These are phyloP conservation scores for Aptenodytes patagonicus DNA, from an alignment of 2,113 vertebrate genomes.

Conservation along the genomic window DNA sequence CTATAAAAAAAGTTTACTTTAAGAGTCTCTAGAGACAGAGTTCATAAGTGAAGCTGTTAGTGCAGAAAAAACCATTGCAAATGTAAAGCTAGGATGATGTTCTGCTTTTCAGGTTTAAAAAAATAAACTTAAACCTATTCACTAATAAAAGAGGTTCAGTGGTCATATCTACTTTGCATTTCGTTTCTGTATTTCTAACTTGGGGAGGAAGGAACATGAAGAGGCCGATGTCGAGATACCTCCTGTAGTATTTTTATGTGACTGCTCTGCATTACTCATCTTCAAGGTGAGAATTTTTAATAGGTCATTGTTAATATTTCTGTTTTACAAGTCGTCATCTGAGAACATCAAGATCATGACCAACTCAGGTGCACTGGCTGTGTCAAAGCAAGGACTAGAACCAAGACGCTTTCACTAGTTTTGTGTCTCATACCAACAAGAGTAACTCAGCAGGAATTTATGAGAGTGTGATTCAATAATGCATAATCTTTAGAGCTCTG, in stretches of 20 bases:
- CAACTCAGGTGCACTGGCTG: neutral
- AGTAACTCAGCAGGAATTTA: neutral
- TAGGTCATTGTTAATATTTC: neutral
- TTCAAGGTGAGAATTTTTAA: neutral
- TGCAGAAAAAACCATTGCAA: neutral
- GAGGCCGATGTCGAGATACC: neutral
- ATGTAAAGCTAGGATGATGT: neutral
- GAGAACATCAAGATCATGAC: neutral
- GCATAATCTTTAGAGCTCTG: neutral
- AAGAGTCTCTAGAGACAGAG: neutral
- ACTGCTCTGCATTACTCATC: neutral
- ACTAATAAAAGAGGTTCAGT: neutral
- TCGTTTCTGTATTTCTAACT: neutral
- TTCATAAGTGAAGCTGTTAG: constrained; percentile 10
- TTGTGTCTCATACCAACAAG: neutral
- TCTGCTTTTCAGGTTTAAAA: neutral
- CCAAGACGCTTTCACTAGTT: neutral
- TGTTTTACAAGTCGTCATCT: neutral
- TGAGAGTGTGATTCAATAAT: neutral
- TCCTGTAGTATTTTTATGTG: neutral
- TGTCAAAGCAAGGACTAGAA: neutral
- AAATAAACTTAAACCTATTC: neutral
- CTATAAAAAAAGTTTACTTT: neutral
- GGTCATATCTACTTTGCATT: neutral
- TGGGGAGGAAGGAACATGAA: neutral